These are phyloP conservation scores for Thelaira solivaga DNA, from an alignment of 2,888 invertebrate species.

Conservation along the genomic window DNA sequence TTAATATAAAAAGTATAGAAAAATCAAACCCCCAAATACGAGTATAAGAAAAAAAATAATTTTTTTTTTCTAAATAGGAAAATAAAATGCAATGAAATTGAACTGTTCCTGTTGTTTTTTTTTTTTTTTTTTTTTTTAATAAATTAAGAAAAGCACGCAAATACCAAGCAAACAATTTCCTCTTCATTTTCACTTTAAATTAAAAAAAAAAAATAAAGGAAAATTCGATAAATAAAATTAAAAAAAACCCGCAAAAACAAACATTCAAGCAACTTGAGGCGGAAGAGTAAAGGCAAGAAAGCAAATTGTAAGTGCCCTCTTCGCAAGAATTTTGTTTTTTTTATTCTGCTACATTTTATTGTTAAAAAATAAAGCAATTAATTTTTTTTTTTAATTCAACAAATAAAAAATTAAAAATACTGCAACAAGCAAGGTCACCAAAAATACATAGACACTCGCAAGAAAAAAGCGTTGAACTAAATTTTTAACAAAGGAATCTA, in stretches of 20 bases:
- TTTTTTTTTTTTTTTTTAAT: constrained; percentile 31
- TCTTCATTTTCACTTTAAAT: constrained; percentile 30
- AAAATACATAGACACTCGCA: not conserved
- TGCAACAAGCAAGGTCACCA: constrained; percentile 24
- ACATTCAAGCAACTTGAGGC: constrained; percentile 29
- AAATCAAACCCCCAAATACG: not conserved
- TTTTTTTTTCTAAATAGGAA: constrained; percentile 15
- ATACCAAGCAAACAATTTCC: constrained; percentile 20
- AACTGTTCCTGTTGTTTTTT: constrained; percentile 36
- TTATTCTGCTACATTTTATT: not conserved
- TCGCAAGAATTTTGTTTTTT: not conserved
- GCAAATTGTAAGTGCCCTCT: no score
- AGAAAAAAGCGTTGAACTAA: not conserved
- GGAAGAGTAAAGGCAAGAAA: constrained; percentile 1
- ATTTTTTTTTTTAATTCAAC: not conserved
- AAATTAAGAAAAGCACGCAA: constrained; percentile 13
- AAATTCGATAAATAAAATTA: not conserved
- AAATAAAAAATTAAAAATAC: not conserved
- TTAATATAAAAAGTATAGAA: not conserved
- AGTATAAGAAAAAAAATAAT: not conserved
- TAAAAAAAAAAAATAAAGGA: not conserved
- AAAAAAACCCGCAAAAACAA: not conserved
- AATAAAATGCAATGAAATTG: constrained; percentile 16
- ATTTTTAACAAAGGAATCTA: not conserved
- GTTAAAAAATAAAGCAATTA: not conserved